Evolutionary conservation across 2,113 vertebrate genomes (phyloP).

Genomic region (Halcyon senegalensis): DNA sequence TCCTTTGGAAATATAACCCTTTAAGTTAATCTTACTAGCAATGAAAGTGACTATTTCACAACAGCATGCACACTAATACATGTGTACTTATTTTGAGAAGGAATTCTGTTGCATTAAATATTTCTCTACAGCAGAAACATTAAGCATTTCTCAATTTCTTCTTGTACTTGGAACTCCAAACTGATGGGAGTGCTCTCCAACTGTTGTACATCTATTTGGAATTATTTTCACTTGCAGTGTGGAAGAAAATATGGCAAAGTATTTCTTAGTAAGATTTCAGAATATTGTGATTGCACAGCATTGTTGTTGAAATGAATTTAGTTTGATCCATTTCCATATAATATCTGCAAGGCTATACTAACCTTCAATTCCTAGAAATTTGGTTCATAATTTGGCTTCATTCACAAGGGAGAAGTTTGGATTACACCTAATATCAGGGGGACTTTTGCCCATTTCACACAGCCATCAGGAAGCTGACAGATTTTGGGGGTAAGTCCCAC

Average conservation of each 20-base stretch:
- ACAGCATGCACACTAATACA: slow-evolving; percentile 38
- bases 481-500: background rate
- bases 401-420: background rate
- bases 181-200: background rate
- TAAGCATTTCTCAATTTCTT: slow-evolving; percentile 57
- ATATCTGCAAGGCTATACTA: background rate
- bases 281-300: background rate
- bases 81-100: slow-evolving; percentile 36
- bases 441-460: background rate
- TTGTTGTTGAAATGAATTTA: background rate
- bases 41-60: slow-evolving; percentile 19
- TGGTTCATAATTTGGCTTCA: background rate
- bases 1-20: slow-evolving; percentile 40
- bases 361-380: background rate
- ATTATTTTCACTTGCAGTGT: slow-evolving; percentile 32
- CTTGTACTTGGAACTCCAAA: slow-evolving; percentile 20
- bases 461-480: background rate
- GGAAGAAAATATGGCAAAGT: background rate
- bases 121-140: slow-evolving; percentile 51
- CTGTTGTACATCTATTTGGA: background rate
- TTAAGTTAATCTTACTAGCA: slow-evolving; percentile 26
- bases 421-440: background rate
- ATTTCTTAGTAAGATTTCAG: slow-evolving; percentile 8
- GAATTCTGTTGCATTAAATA: slow-evolving; percentile 62
- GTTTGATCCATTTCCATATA: background rate